These are phyloP conservation scores for Galeruca laticollis DNA, from an alignment of 2,888 invertebrate genomes.

Conservation along the genomic window DNA sequence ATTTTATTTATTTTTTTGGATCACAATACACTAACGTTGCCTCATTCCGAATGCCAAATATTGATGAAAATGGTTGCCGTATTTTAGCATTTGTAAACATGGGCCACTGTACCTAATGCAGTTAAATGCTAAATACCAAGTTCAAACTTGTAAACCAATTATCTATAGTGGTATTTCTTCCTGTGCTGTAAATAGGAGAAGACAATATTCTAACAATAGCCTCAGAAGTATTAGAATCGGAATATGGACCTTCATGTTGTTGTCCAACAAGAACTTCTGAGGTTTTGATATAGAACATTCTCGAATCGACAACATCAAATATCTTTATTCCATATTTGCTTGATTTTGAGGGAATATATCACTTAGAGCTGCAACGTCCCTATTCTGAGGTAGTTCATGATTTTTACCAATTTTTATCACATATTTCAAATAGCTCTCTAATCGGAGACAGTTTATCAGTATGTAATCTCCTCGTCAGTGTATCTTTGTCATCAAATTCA, in stretches of 20 bases:
- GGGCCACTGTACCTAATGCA: neutral
- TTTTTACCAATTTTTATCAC: too few species aligned
- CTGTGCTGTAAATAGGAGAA: neutral
- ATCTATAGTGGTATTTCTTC: slow-evolving; percentile 4
- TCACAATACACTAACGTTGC: slow-evolving; percentile 18
- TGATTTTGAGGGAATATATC: too few species aligned
- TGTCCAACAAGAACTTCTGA: slow-evolving; percentile 16
- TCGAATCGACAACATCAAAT: neutral
- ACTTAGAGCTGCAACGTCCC: neutral
- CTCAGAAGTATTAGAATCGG: slow-evolving; percentile 19
- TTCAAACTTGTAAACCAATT: too few species aligned
- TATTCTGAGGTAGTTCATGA: slow-evolving; percentile 11
- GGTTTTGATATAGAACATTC: neutral
- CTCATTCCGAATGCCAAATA: slow-evolving; percentile 13
- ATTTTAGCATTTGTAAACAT: slow-evolving; percentile 7
- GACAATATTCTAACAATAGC: slow-evolving; percentile 9
- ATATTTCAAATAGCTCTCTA: slow-evolving; percentile 13
- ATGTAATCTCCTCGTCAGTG: slow-evolving; percentile 2
- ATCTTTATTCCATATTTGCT: neutral
- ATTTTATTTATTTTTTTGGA: slow-evolving; percentile 24
- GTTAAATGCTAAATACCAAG: slow-evolving; percentile 23
- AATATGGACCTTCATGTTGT: slow-evolving; percentile 12
- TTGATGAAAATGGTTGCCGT: slow-evolving; percentile 13
- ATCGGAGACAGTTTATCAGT: slow-evolving; percentile 20
- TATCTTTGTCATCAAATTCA: slow-evolving; percentile 18